phyloP scores from a whole-genome alignment of 2,797 vertebrate species.

The Scyliorhinus canicula region DNA sequence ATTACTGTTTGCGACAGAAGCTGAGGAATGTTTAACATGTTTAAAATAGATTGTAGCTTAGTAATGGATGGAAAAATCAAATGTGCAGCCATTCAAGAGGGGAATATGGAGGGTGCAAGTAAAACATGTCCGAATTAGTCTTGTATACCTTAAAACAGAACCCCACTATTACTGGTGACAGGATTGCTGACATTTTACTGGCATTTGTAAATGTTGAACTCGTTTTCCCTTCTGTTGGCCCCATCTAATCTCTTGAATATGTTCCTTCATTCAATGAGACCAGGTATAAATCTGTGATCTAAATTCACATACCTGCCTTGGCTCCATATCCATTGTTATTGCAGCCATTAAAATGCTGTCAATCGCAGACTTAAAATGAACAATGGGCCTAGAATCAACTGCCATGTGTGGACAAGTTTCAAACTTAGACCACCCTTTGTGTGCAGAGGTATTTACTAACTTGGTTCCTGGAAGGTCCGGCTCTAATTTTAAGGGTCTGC shows the following conservation, averaged over 20 bases:
- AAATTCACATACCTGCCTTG: background rate
- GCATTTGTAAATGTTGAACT: no score
- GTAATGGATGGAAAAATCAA: background rate
- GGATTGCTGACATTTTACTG: no score
- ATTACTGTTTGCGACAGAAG: background rate
- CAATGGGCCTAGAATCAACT: no score
- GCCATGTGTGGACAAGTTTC: no score
- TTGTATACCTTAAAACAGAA: no score
- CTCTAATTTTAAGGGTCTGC: background rate
- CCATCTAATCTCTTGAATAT: background rate
- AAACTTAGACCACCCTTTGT: background rate
- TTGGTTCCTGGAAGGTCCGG: background rate
- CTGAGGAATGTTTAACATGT: background rate
- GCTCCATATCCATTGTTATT: no score
- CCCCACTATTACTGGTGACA: no score
- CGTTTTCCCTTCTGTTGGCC: background rate
- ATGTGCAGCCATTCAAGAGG: background rate
- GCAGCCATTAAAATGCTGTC: background rate
- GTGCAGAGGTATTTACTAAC: background rate
- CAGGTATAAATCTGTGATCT: background rate
- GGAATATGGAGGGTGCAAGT: background rate
- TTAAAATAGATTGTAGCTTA: background rate
- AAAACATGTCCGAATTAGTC: no score
- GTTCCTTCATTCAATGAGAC: background rate
- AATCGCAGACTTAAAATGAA: background rate